phyloP scores from a whole-genome alignment of 2,113 vertebrate genomes.

The Perca flavescens region DNA sequence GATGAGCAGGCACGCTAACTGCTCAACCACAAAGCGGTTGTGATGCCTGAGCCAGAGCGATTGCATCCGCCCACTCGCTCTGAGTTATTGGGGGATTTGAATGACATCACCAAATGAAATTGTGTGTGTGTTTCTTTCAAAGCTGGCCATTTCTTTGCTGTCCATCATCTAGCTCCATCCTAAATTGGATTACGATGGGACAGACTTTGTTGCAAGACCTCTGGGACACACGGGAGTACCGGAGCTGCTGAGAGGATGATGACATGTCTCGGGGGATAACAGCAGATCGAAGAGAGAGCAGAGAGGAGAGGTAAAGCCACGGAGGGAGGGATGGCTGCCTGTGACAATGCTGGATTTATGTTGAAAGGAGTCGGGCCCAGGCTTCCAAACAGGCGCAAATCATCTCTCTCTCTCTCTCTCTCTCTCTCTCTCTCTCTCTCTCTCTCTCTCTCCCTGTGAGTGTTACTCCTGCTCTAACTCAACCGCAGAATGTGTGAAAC shows the following conservation, averaged over 20 bases:
- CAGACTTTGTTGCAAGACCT: slow-evolving; percentile 28
- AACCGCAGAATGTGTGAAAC: slow-evolving; percentile 35
- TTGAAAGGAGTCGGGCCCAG: slow-evolving; percentile 28
- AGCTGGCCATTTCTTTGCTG: slow-evolving; percentile 31
- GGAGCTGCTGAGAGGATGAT: slow-evolving; percentile 49
- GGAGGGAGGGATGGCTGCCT: slow-evolving; percentile 10
- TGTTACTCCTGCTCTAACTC: slow-evolving; percentile 14
- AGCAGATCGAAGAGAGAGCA: slow-evolving; percentile 31
- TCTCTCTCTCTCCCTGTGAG: not conserved
- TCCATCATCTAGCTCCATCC: slow-evolving; percentile 11
- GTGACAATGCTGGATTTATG: slow-evolving; percentile 52
- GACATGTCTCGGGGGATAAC: slow-evolving; percentile 42
- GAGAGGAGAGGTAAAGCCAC: slow-evolving; percentile 24
- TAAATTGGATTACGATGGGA: slow-evolving; percentile 61
- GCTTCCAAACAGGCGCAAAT: slow-evolving; percentile 41
- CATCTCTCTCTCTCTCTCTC: not conserved
- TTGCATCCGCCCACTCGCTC: not conserved
- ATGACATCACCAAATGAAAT: slow-evolving; percentile 40
- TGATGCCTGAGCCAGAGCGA: not conserved
- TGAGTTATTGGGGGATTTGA: slow-evolving; percentile 15
- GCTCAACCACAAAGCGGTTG: slow-evolving; percentile 23
- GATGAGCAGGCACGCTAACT: slow-evolving; percentile 5
- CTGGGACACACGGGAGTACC: slow-evolving; percentile 4
- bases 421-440: not conserved
- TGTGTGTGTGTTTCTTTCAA: slow-evolving; percentile 14